Percentiles rank a stretch among this genome's conserved stretches.
These are phyloP conservation scores for Onthophagus sagittarius DNA, from an alignment of 2,888 invertebrate genomes.

Conservation along the genomic window DNA sequence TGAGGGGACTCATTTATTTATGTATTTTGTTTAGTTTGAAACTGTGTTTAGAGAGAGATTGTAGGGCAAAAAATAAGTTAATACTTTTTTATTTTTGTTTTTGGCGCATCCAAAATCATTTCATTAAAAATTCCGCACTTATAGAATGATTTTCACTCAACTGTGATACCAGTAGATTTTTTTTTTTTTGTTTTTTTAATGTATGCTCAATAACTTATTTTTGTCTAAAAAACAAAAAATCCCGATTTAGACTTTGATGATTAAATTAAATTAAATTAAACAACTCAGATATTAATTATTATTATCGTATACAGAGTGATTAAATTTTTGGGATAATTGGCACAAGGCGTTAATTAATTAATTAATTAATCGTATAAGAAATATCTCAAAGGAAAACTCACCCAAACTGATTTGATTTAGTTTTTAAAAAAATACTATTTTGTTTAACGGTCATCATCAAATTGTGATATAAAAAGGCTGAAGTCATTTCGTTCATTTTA, in stretches of 20 bases:
- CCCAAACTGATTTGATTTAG: not conserved
- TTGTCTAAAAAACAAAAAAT: conserved; percentile 28
- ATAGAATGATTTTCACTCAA: conserved; percentile 42
- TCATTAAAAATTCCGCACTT: conserved; percentile 18
- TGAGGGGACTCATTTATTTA: too few relatives aligned
- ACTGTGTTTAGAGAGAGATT: too few relatives aligned
- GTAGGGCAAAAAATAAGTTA: too few relatives aligned
- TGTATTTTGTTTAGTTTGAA: too few relatives aligned
- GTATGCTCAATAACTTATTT: conserved; percentile 45
- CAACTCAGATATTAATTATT: too few relatives aligned
- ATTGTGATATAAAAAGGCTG: not conserved
- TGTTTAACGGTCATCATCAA: conserved; percentile 17
- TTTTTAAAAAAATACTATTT: conserved; percentile 22
- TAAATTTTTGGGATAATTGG: too few relatives aligned
- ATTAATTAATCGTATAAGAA: too few relatives aligned
- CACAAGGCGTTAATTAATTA: too few relatives aligned
- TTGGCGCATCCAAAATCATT: conserved; percentile 9
- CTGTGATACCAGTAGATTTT: conserved; percentile 49
- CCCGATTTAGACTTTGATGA: not conserved
- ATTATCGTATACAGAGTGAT: too few relatives aligned
- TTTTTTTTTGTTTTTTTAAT: conserved; percentile 38
- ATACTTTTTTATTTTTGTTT: too few relatives aligned
- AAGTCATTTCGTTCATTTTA: not conserved
- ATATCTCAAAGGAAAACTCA: too few relatives aligned
- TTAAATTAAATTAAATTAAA: not conserved